phyloP scores from a whole-genome alignment of 2,797 vertebrate species.

The Sebastes paucispinis region DNA sequence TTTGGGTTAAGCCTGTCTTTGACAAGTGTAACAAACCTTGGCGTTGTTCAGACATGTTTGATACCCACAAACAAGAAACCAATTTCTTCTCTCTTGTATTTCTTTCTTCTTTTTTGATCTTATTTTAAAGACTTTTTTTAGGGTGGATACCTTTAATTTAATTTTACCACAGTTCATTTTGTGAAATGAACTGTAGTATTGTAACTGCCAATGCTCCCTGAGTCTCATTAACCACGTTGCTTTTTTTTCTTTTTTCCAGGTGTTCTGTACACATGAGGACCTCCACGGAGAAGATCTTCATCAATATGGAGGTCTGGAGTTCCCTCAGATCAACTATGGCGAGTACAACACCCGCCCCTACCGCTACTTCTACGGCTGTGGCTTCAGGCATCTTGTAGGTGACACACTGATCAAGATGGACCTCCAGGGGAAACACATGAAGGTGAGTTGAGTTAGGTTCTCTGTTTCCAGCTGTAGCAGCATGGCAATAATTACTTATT shows the following conservation, averaged over 20 bases:
- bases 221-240: not conserved
- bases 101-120: not conserved
- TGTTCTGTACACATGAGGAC: constrained; percentile 88
- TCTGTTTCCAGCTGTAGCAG: not conserved
- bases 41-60: not conserved
- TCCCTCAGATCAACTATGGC: constrained; percentile 91
- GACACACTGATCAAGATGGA: constrained; percentile 91
- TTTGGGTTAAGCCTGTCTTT: not conserved
- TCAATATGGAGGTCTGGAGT: constrained; percentile 87
- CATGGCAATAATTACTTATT: not conserved
- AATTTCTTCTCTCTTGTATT: not conserved
- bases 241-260: constrained; percentile 63
- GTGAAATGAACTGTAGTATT: not conserved
- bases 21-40: too few relatives aligned
- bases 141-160: not conserved
- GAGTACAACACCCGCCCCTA: constrained; percentile 85
- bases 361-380: constrained; percentile 90
- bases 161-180: not conserved
- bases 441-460: constrained; percentile 65
- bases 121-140: not conserved
- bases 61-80: not conserved
- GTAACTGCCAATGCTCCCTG: not conserved
- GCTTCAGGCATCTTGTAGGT: constrained; percentile 89
- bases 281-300: constrained; percentile 85
- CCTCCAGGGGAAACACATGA: constrained; percentile 84